phyloP scores from a whole-genome alignment of 1,140 invertebrate genomes.

The Achatina immaculata region DNA sequence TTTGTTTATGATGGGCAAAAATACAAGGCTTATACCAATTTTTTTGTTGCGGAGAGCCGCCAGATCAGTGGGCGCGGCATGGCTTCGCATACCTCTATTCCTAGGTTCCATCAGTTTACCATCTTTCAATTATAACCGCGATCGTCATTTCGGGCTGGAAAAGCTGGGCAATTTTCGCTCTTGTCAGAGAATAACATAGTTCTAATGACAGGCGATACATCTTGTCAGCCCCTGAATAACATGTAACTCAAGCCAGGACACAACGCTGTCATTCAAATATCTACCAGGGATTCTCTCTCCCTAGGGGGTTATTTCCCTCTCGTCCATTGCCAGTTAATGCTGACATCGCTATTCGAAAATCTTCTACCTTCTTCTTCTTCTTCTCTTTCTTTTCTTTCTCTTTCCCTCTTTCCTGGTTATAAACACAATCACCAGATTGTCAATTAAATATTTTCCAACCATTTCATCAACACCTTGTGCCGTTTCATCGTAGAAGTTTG shows the following conservation, averaged over 20 bases:
- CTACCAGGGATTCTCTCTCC: background rate
- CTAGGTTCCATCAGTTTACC: background rate
- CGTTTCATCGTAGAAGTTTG: too few species aligned
- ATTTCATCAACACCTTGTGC: too few species aligned
- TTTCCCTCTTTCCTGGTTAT: too few species aligned
- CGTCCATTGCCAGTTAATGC: too few species aligned
- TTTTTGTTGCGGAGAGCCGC: too few species aligned
- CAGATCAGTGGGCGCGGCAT: too few species aligned
- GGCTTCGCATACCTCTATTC: background rate
- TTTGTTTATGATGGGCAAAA: background rate
- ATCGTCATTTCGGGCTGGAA: background rate
- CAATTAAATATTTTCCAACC: too few species aligned
- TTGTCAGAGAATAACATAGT: background rate
- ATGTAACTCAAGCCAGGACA: background rate
- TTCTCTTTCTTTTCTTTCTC: too few species aligned
- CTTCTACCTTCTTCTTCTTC: too few species aligned
- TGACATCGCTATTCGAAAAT: too few species aligned
- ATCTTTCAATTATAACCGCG: background rate
- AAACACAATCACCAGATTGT: too few species aligned
- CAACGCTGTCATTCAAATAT: background rate
- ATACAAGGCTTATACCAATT: too few species aligned
- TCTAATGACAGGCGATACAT: slow-evolving; percentile 3
- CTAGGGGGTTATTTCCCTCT: background rate
- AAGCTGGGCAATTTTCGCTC: background rate
- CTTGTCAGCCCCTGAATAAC: background rate